These are phyloP conservation scores for Thyatira batis DNA, from an alignment of 2,888 invertebrate species.

Conservation along the genomic window DNA sequence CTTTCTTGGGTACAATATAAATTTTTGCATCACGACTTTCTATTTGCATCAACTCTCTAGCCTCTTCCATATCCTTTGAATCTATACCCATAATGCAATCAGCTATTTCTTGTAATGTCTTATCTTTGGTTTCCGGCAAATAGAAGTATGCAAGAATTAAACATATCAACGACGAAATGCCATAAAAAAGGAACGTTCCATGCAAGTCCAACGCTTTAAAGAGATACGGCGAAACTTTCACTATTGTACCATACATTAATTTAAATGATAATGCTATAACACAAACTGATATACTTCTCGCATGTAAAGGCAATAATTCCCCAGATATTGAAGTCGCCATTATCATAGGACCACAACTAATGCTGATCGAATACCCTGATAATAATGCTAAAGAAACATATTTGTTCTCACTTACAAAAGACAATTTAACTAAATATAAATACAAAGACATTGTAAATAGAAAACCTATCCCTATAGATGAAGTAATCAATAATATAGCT, in stretches of 20 bases:
- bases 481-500: conserved; percentile 45
- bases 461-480: conserved; percentile 44
- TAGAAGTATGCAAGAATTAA: conserved; percentile 28
- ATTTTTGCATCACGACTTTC: background rate
- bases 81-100: conserved; percentile 12
- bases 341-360: conserved; percentile 55
- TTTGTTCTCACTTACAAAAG: conserved; percentile 41
- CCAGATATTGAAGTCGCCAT: conserved; percentile 30
- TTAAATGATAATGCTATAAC: conserved; percentile 23
- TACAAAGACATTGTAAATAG: conserved; percentile 52
- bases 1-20: background rate
- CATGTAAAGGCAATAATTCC: conserved; percentile 35
- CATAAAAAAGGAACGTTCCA: conserved; percentile 38
- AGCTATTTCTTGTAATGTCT: conserved; percentile 31
- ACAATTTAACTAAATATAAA: conserved; percentile 44
- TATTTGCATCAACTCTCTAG: background rate
- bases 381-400: conserved; percentile 45
- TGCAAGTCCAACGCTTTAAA: conserved; percentile 30
- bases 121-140: conserved; percentile 41
- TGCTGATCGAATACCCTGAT: conserved; percentile 48
- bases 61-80: background rate
- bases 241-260: conserved; percentile 19
- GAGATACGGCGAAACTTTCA: conserved; percentile 34
- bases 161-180: conserved; percentile 20
- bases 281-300: conserved; percentile 19